These are phyloP conservation scores for Callipepla squamata DNA, from an alignment of 2,113 vertebrate genomes.

Conservation along the genomic window DNA sequence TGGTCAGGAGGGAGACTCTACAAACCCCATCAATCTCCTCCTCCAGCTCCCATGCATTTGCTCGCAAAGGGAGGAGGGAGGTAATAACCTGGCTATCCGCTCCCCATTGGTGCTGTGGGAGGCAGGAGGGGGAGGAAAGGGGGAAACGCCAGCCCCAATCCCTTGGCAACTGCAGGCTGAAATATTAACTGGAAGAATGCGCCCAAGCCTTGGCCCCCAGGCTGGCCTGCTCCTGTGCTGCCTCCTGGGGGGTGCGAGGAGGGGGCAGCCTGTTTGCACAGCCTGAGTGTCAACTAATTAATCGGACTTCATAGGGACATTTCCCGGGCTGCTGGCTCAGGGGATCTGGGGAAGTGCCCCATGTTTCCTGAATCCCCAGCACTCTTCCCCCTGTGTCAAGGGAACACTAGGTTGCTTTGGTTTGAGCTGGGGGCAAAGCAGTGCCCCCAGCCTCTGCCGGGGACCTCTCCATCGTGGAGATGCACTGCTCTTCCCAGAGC, in stretches of 20 bases:
- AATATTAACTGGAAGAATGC: constrained; percentile 81
- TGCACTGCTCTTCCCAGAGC: neutral
- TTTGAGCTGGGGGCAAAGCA: neutral
- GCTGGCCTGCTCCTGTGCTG: constrained; percentile 43
- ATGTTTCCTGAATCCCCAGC: neutral
- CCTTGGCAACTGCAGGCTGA: constrained; percentile 75
- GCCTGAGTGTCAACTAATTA: constrained; percentile 79
- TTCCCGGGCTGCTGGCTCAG: constrained; percentile 72
- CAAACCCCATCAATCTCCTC: constrained; percentile 64
- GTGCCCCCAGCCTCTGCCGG: neutral
- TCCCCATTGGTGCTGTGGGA: constrained; percentile 51
- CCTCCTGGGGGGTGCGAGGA: constrained; percentile 17
- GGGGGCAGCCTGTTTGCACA: constrained; percentile 69
- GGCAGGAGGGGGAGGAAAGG: constrained; percentile 67
- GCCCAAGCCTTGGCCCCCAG: constrained; percentile 57
- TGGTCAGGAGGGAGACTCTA: constrained; percentile 56
- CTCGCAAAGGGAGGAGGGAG: constrained; percentile 57
- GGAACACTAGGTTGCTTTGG: neutral
- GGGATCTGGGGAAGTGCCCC: neutral
- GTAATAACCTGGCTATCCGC: constrained; percentile 55
- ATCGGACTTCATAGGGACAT: constrained; percentile 75
- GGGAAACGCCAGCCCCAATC: constrained; percentile 73
- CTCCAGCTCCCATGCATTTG: constrained; percentile 51
- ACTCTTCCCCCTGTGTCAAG: neutral
- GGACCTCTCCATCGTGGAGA: neutral